Base-by-base conservation (phyloP, 1,140 invertebrate species). In the Drosophila kurseongensis region DNA sequence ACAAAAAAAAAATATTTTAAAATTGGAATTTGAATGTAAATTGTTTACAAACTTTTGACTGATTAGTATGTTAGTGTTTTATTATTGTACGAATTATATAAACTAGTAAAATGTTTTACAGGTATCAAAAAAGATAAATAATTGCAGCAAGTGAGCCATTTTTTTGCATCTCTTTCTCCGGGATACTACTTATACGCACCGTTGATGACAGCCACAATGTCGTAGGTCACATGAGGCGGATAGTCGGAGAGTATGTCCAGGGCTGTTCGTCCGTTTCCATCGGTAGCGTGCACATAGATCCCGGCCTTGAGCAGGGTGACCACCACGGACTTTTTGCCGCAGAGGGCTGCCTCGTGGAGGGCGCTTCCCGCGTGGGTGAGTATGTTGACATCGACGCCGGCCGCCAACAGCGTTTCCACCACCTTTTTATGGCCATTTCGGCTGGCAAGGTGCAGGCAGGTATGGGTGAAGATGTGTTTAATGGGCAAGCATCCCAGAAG, bases 301-400 rank as follows among this genome's bases (percentile, higher is more conserved):
- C 97, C 97, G 54, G 95, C 94, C 48, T 97, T 95, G 5, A 99
- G 92, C n/a, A 99, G 93, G 0, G 97, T 94, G 57, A 96, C 94
- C 4, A 98, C 98, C 13, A 98, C 97, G 71, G 97, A 97, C 71
- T 97, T 95, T 93, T 99, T 99, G 36, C 98, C 98, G 93, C 96
- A 98, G 12, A 98, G 94, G 0, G 97, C 97, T 1, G 98, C 98
- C 90, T 99, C 98, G 93, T 99, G 98, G 58, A 99, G 94, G 0
- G 98, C 97, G 7, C 97, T 98, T 0, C 98, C 98, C 16, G 95
- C 95, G 61, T 95, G 94, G 0, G 98, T 98, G 73, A 97, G 94
- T 13, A 97, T 95, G 92, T 99, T 98, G 0, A 98, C 96, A 88
- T 98, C 95, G 76, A 98, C 96, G 1, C 98, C 98, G 44, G 97